Conservation (phyloP, 2,797 vertebrate species). For the Esox masquinongy region DNA sequence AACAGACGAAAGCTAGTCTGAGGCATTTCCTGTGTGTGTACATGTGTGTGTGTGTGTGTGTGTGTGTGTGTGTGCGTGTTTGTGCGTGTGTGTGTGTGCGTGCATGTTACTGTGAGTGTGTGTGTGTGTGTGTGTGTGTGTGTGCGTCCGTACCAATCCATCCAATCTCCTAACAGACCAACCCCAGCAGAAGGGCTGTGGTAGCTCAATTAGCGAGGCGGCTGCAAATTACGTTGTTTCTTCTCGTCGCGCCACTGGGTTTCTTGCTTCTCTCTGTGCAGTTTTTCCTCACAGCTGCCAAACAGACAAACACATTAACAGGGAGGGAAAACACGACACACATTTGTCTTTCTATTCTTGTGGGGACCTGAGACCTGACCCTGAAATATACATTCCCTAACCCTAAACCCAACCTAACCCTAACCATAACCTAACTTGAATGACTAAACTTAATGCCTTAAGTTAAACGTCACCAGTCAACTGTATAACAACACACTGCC, state of each 20-base stretch:
- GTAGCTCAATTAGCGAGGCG: slow-evolving; percentile 67
- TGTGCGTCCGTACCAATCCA: slow-evolving; percentile 55
- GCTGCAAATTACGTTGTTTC: slow-evolving; percentile 44
- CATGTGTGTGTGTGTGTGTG: slow-evolving; percentile 26
- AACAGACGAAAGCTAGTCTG: slow-evolving; percentile 69
- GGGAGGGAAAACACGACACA: slow-evolving; percentile 14
- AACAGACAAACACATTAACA: slow-evolving; percentile 8
- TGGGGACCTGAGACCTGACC: too few species aligned
- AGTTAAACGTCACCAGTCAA: too few species aligned
- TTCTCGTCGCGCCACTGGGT: slow-evolving; percentile 22
- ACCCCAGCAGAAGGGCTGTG: slow-evolving; percentile 57
- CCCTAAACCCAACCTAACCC: too few species aligned
- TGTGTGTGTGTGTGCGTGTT: slow-evolving; percentile 22
- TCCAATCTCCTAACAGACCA: slow-evolving; percentile 51
- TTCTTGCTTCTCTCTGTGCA: slow-evolving; percentile 21
- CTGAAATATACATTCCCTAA: too few species aligned
- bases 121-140: slow-evolving; percentile 22
- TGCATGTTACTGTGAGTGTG: slow-evolving; percentile 13
- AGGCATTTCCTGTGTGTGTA: slow-evolving; percentile 48
- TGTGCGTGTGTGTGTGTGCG: slow-evolving; percentile 18
- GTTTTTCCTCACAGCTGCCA: slow-evolving; percentile 9
- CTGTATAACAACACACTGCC: too few species aligned
- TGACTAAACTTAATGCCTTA: too few species aligned
- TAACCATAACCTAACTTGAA: too few species aligned
- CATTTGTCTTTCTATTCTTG: too few species aligned